phyloP scores from a whole-genome alignment of 2,113 vertebrate genomes.

The Cavia porcellus region DNA sequence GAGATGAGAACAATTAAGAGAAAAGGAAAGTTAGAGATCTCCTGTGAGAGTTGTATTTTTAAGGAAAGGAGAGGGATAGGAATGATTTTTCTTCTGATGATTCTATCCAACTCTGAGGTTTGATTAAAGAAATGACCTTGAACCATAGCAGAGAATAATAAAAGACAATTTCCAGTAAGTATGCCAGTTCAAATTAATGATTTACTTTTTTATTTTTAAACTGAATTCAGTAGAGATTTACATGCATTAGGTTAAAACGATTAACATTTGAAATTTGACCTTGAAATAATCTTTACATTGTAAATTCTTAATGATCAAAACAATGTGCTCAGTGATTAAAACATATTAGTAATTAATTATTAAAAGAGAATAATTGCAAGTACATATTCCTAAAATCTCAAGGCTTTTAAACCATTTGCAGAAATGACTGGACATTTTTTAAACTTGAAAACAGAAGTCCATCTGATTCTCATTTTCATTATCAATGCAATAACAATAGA shows the following conservation, averaged over 20 bases:
- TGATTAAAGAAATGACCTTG: slow-evolving; percentile 74
- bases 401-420: slow-evolving; percentile 80
- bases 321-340: slow-evolving; percentile 81
- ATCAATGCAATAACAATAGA: slow-evolving; percentile 8
- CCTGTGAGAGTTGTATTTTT: slow-evolving; percentile 20
- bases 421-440: slow-evolving; percentile 78
- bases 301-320: slow-evolving; percentile 84
- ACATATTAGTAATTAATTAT: slow-evolving; percentile 81
- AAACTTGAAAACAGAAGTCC: slow-evolving; percentile 55
- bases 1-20: slow-evolving; percentile 28
- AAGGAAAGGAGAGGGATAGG: neutral
- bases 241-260: slow-evolving; percentile 76
- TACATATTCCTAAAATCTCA: slow-evolving; percentile 78
- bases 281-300: slow-evolving; percentile 82
- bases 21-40: neutral
- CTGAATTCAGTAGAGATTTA: slow-evolving; percentile 79
- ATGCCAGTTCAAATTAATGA: slow-evolving; percentile 64
- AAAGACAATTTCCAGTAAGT: slow-evolving; percentile 76
- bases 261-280: slow-evolving; percentile 80
- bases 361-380: slow-evolving; percentile 82
- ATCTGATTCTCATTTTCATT: slow-evolving; percentile 46
- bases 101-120: slow-evolving; percentile 65
- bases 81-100: slow-evolving; percentile 25
- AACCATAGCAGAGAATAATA: slow-evolving; percentile 69
- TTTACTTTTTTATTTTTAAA: slow-evolving; percentile 80